Evolutionary conservation across 1,140 invertebrate genomes (phyloP), one percentile per base, ranked within the genome.

Genomic region (Leucophenga varia): DNA sequence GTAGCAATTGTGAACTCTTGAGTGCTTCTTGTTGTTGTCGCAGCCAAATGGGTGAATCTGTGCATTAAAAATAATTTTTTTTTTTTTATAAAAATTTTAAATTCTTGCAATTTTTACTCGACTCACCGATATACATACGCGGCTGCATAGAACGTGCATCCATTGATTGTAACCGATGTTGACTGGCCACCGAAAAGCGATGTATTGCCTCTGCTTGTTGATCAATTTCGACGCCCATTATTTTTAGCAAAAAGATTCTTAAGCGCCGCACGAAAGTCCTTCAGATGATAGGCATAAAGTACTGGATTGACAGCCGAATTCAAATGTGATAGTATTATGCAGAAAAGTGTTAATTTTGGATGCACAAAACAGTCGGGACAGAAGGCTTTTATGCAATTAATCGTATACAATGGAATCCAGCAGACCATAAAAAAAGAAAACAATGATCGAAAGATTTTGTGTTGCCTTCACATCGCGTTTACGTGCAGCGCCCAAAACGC

Each of bases 381-480:
- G 68, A 93, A 93, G 1, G 90, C 90, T 68, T 89, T 83, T 13
- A 93, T 81, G 57, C 89, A 92, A 74, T 95, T 95, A 52, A 93
- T 90, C 18, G 90, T 93, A 76, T 95, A 94, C 3, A 95, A 78
- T 0, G 91, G 91, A 39, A 95, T 89, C 91, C 92, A 95, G 67
- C 91, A 94, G 36, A 94, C 80, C 76, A 94, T 90, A 77, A 95
- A 95, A n/a, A 77, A 94, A 93, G 25, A 90, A 76, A 1, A 95
- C 91, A 40, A 95, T 94, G 48, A 93, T 87, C 32, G 89, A 89
- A 1, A 95, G 80, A 74, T 92, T 95, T 64, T 93, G 90, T 1
- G 91, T 93, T 6, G 90, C 90, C 76, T 93, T 93, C 2, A 93
- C 89, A 71, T 95, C 91, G n/a, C 89, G 79, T 55, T 89, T 88